Evolutionary conservation across 1,140 invertebrate genomes (phyloP).

Genomic region (Drosophila sproati): DNA sequence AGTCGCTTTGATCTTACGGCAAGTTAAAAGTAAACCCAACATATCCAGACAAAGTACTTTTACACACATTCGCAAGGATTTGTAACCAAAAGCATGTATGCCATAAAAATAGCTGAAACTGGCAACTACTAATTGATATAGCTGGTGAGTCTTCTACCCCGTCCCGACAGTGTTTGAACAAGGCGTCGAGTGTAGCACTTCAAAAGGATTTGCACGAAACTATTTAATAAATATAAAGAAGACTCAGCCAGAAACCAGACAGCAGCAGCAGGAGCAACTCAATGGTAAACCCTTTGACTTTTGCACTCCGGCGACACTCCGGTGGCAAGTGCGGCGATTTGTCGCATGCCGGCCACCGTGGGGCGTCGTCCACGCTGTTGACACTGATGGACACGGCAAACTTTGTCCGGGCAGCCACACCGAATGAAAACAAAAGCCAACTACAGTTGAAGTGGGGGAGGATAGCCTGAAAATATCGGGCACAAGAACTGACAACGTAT

Average conservation of each 20-base stretch:
- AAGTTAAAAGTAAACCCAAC: not conserved
- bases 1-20: conserved; percentile 9
- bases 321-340: conserved; percentile 51
- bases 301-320: conserved; percentile 42
- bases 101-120: conserved; percentile 33
- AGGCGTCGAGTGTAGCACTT: conserved; percentile 28
- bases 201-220: conserved; percentile 51
- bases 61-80: conserved; percentile 32
- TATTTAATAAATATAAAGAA: conserved; percentile 57
- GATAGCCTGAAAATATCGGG: conserved; percentile 1
- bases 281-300: conserved; percentile 52
- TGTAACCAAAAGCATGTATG: conserved; percentile 27
- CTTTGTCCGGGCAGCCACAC: conserved; percentile 16
- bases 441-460: conserved; percentile 5
- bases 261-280: not conserved
- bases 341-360: conserved; percentile 46
- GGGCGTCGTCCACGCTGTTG: conserved; percentile 39
- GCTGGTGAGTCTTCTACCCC: not conserved
- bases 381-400: conserved; percentile 53
- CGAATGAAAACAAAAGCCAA: conserved; percentile 22
- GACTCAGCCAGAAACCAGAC: not conserved
- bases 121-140: conserved; percentile 51
- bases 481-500: not conserved
- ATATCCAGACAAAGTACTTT: conserved; percentile 15
- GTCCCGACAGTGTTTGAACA: not conserved